These are phyloP conservation scores for Myopa testacea DNA, from an alignment of 2,888 invertebrate genomes.

Conservation along the genomic window DNA sequence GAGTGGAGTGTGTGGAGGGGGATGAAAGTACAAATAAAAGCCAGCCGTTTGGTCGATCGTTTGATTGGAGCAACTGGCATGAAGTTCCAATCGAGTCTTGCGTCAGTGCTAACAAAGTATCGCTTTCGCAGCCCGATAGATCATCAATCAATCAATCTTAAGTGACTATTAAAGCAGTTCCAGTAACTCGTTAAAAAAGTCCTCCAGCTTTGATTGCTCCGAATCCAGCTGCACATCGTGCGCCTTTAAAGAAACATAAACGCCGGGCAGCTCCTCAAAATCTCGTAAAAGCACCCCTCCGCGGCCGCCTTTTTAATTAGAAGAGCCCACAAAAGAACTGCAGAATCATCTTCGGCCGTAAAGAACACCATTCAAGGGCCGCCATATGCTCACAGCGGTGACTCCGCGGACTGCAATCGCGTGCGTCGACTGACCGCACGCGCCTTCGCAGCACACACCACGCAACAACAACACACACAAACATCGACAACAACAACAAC, in stretches of 20 bases:
- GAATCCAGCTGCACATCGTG: constrained; percentile 9
- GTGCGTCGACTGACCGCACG: constrained; percentile 25
- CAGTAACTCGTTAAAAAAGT: constrained; percentile 1
- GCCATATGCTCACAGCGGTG: constrained; percentile 9
- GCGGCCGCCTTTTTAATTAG: background rate
- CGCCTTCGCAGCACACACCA: constrained; percentile 8
- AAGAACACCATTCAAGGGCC: background rate
- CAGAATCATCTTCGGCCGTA: background rate
- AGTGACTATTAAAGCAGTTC: constrained; percentile 4
- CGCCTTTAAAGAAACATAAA: background rate
- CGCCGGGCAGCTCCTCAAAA: background rate
- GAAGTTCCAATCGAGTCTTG: too few species aligned
- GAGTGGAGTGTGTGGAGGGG: too few species aligned
- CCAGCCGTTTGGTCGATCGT: too few species aligned
- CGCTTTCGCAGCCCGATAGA: too few species aligned
- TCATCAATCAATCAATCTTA: constrained; percentile 4
- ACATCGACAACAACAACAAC: background rate
- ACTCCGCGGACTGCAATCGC: constrained; percentile 9
- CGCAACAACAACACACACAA: background rate
- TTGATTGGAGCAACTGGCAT: too few species aligned
- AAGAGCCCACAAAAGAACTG: background rate
- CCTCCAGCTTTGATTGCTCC: background rate
- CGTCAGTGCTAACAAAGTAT: too few species aligned
- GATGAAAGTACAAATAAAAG: too few species aligned
- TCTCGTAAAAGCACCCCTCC: constrained; percentile 3